These are phyloP conservation scores for Drosophila pseudoananassae DNA, from an alignment of 1,140 invertebrate species.

Conservation along the genomic window DNA sequence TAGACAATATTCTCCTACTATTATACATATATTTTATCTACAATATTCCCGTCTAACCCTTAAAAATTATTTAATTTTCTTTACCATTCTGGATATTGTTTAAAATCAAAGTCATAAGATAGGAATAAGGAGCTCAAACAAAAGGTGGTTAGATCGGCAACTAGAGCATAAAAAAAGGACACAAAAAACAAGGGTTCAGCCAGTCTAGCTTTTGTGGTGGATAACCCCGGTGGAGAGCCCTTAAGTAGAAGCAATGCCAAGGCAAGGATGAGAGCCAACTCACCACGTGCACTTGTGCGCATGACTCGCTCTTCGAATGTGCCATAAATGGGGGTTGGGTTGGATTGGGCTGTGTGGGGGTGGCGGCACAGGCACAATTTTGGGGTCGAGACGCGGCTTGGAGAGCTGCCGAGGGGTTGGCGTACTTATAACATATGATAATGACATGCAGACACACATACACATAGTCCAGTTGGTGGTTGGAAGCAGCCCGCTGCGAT, in stretches of 20 bases:
- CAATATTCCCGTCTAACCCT: not conserved
- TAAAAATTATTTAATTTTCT: not conserved
- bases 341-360: slow-evolving; percentile 4
- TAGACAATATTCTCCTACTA: no score
- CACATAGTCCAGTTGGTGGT: slow-evolving; percentile 70
- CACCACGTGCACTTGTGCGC: slow-evolving; percentile 76
- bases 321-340: slow-evolving; percentile 19
- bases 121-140: not conserved
- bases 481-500: slow-evolving; percentile 39
- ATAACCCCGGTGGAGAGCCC: slow-evolving; percentile 13
- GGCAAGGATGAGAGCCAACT: slow-evolving; percentile 24
- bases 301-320: slow-evolving; percentile 34
- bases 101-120: not conserved
- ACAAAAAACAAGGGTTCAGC: slow-evolving; percentile 17
- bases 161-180: not conserved
- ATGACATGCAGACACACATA: slow-evolving; percentile 60
- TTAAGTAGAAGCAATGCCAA: slow-evolving; percentile 14
- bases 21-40: no score
- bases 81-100: no score
- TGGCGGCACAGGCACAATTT: slow-evolving; percentile 5
- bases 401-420: slow-evolving; percentile 43
- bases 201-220: slow-evolving; percentile 13
- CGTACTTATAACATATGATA: slow-evolving; percentile 67
- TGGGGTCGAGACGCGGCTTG: slow-evolving; percentile 11
- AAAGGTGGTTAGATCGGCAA: slow-evolving; percentile 12